These are phyloP conservation scores for Plebejus anna DNA, from an alignment of 2,888 invertebrate genomes.

Conservation along the genomic window DNA sequence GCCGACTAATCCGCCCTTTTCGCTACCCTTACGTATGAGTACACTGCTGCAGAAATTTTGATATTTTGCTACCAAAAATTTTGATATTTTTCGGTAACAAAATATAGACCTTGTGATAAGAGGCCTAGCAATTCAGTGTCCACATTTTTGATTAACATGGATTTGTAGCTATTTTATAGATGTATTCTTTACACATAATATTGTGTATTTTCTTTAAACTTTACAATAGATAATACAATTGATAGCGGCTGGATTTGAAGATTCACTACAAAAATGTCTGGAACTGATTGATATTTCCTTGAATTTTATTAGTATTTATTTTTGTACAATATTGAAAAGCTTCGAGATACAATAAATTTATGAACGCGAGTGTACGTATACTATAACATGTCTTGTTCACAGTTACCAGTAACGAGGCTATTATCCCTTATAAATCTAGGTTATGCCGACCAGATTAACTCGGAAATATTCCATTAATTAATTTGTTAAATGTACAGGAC, in stretches of 20 bases:
- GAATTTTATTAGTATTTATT: neutral
- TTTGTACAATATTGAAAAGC: neutral
- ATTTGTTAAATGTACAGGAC: constrained; percentile 50
- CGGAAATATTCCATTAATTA: constrained; percentile 55
- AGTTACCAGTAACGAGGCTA: constrained; percentile 64
- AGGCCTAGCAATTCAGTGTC: neutral
- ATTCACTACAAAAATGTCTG: neutral
- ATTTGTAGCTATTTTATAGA: too few relatives aligned
- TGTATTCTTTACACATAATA: neutral
- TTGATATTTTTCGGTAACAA: neutral
- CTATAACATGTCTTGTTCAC: constrained; percentile 68
- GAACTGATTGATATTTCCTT: neutral
- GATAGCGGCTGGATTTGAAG: too few relatives aligned
- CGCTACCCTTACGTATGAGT: constrained; percentile 42
- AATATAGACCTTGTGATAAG: neutral
- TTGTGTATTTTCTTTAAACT: neutral
- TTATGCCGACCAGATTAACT: constrained; percentile 59
- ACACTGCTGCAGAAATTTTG: constrained; percentile 28
- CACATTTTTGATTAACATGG: neutral
- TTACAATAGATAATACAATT: too few relatives aligned
- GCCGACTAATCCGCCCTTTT: constrained; percentile 72
- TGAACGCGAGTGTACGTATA: constrained; percentile 38
- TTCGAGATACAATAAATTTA: neutral
- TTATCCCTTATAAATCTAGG: constrained; percentile 73
- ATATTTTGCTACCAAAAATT: neutral